Evolutionary conservation across 2,113 vertebrate species (phyloP).

Genomic region (Eulacestoma nigropectus): DNA sequence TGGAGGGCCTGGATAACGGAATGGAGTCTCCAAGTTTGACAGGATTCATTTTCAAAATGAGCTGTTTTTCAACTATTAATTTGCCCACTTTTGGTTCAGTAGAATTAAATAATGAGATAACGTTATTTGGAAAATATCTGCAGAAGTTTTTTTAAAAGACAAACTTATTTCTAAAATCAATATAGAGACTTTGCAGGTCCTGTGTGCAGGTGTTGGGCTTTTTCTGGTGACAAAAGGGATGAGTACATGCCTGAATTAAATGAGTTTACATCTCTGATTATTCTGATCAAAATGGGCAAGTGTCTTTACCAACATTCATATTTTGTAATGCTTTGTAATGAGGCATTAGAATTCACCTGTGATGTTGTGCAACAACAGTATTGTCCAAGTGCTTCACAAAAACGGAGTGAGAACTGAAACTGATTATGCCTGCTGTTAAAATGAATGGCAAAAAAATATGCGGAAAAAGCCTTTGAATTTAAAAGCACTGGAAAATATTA

Average conservation of each 20-base stretch:
- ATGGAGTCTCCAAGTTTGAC: not conserved
- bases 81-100: not conserved
- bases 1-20: rapidly evolving
- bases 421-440: not conserved
- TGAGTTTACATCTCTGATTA: not conserved
- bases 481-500: not conserved
- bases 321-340: not conserved
- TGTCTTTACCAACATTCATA: not conserved
- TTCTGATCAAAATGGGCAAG: not conserved
- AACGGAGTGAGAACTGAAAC: not conserved
- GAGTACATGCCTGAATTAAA: not conserved
- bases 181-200: not conserved
- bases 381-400: not conserved
- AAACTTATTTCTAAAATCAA: not conserved
- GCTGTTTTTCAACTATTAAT: not conserved
- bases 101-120: not conserved
- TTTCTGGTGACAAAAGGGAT: not conserved
- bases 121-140: not conserved
- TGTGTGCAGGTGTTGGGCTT: not conserved
- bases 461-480: not conserved
- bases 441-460: rapidly evolving
- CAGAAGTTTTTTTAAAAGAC: not conserved
- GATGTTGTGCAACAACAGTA: not conserved
- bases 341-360: not conserved
- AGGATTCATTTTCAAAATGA: not conserved